Evolutionary conservation across 1,140 invertebrate genomes (phyloP), one percentile per base, ranked within the genome.

Genomic region (Macrotrachela quadricornifera): DNA sequence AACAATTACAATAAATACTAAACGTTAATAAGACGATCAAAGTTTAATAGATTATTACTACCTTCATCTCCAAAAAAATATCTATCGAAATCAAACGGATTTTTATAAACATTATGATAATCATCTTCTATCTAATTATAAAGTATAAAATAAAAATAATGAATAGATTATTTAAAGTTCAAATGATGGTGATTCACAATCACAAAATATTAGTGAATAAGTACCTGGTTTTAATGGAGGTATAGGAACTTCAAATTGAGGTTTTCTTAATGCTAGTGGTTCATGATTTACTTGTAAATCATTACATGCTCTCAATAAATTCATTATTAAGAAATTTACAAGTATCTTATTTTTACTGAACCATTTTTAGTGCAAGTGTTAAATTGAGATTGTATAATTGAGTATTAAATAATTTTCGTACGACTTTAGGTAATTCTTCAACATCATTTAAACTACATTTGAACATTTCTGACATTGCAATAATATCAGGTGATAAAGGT

Each of bases 181-280:
- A 46, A 99, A 70, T 0, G 80, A 78, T 4, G 92, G 92, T 6
- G 85, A 80, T 3, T 83, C 78, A 36, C 90, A 74, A 65, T 94
- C 88, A 61, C 85, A 78, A 66, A 97, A 96, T 39, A 80, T 80
- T n/a, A 92, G 90, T 12, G 88, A 85, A 71, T 95, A 96, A 1
- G 92, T 87, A 12, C 91, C 88, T 54, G 90, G 78, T 70, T 94
- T 83, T 17, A 95, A 73, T 1, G 81, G 77, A 13, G 90, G 90
- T 56, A 92, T 74, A 0, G 92, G 91, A n/a, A 87, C 85, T 71
- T 97, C 91, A 73, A 97, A 96, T 67, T 90, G 82, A 18, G 92
- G 92, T 42, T 82, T 83, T 55, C 97, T 96, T 10, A 97, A 74
- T 57, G 80, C 80, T 36, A 99, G 66, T 0, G 81, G 78, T 62